Percentiles rank a stretch among this genome's conserved stretches.
Evolutionary conservation across 1,140 invertebrate species (phyloP).

Genomic region (Chelonus insularis): DNA sequence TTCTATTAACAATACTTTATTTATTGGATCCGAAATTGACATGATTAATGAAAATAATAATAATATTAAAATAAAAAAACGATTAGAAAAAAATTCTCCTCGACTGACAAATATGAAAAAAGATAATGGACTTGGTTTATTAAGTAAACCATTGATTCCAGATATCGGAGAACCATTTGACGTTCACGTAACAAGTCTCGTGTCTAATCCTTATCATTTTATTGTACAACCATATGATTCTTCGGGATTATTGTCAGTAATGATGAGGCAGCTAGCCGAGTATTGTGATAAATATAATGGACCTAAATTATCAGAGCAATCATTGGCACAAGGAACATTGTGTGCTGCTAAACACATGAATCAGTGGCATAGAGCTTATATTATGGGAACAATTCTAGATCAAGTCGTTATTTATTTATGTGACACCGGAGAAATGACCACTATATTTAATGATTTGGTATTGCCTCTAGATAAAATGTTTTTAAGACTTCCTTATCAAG

Average conservation of each 20-base stretch:
- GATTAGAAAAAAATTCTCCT: conserved; percentile 35
- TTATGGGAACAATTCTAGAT: conserved; percentile 54
- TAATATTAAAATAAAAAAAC: conserved; percentile 37
- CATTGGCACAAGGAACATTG: conserved; percentile 55
- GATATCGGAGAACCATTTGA: conserved; percentile 59
- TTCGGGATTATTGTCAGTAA: conserved; percentile 28
- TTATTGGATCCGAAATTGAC: conserved; percentile 49
- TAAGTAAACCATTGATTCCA: conserved; percentile 50
- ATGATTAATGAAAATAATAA: conserved; percentile 34
- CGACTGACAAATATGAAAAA: background rate
- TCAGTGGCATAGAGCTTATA: conserved; percentile 63
- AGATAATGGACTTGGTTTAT: conserved; percentile 17
- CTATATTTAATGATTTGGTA: conserved; percentile 51
- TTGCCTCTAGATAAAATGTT: conserved; percentile 57
- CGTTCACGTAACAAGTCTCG: conserved; percentile 62
- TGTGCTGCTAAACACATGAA: conserved; percentile 63
- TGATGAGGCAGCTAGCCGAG: conserved; percentile 61
- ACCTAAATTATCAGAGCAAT: conserved; percentile 41
- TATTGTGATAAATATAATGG: conserved; percentile 55
- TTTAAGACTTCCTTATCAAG: conserved; percentile 62
- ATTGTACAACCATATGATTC: conserved; percentile 48
- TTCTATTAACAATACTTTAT: conserved; percentile 66
- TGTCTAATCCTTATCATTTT: conserved; percentile 66
- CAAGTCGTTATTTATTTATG: conserved; percentile 60
- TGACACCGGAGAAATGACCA: conserved; percentile 62